Conservation (phyloP, 2,888 invertebrate genomes). For the Eupithecia subfuscata region DNA sequence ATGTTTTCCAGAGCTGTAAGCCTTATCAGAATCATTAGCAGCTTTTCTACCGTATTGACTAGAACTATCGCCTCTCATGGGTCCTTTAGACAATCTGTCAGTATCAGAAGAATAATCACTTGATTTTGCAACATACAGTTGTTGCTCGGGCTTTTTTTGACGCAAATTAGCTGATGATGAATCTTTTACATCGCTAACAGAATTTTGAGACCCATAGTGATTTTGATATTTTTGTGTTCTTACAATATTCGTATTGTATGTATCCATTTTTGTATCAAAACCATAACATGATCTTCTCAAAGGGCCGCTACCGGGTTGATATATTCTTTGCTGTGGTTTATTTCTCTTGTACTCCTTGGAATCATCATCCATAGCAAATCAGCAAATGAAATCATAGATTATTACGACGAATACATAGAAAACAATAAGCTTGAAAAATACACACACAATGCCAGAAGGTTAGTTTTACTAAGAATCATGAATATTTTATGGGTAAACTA, state of each 20-base stretch:
- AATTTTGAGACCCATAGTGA: conserved; percentile 74
- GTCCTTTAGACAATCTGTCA: conserved; percentile 65
- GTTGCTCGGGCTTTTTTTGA: conserved; percentile 77
- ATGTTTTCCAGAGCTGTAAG: conserved; percentile 63
- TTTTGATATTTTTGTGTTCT: conserved; percentile 62
- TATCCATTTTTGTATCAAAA: conserved; percentile 83
- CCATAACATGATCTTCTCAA: conserved; percentile 86
- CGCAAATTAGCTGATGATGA: conserved; percentile 58
- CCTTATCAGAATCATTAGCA: conserved; percentile 68
- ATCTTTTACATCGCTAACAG: conserved; percentile 68
- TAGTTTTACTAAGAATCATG: conserved; percentile 36
- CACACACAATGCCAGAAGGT: conserved; percentile 42
- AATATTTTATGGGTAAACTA: conserved; percentile 33
- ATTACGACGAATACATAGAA: conserved; percentile 56
- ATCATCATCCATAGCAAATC: conserved; percentile 82
- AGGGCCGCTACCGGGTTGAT: conserved; percentile 91
- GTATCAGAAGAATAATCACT: conserved; percentile 65
- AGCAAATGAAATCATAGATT: conserved; percentile 57
- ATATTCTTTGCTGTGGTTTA: conserved; percentile 88
- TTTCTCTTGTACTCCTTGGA: conserved; percentile 84
- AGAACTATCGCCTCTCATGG: conserved; percentile 71
- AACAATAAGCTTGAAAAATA: conserved; percentile 37
- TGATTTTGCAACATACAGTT: conserved; percentile 72
- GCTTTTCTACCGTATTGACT: conserved; percentile 75
- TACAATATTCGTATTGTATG: conserved; percentile 65